A percentile compares a stretch with the other conserved stretches of the same genome.
Evolutionary conservation across 2,888 invertebrate species (phyloP).

Genomic region (Blera fallax): DNA sequence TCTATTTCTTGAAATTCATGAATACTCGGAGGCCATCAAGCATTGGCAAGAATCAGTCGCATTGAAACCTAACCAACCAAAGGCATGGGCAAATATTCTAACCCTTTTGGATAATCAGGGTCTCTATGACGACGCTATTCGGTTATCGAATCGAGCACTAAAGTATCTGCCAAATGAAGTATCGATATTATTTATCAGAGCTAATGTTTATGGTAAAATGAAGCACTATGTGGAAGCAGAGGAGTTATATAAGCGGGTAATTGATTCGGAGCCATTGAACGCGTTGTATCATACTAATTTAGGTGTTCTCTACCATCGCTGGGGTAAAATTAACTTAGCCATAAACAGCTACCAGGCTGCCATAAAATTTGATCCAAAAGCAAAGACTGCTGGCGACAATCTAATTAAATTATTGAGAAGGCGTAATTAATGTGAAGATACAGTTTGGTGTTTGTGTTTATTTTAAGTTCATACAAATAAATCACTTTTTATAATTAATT

Average conservation of each 20-base stretch:
- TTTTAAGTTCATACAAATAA: constrained; percentile 16
- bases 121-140: constrained; percentile 87
- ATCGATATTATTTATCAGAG: constrained; percentile 92
- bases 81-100: constrained; percentile 96
- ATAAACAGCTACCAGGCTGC: constrained; percentile 89
- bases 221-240: constrained; percentile 91
- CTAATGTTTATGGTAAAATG: constrained; percentile 93
- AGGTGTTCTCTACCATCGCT: constrained; percentile 96
- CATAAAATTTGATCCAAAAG: constrained; percentile 87
- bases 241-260: constrained; percentile 89
- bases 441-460: not conserved
- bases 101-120: constrained; percentile 91
- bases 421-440: constrained; percentile 2
- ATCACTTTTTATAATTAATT: constrained; percentile 8
- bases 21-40: constrained; percentile 88
- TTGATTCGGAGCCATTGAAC: constrained; percentile 86
- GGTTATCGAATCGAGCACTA: constrained; percentile 87
- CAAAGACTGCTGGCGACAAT: constrained; percentile 88
- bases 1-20: constrained; percentile 91
- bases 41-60: constrained; percentile 92
- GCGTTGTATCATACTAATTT: constrained; percentile 95
- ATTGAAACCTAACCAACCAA: constrained; percentile 89
- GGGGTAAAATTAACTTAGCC: constrained; percentile 90
- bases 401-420: constrained; percentile 83
- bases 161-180: constrained; percentile 88